A percentile compares a stretch with the other conserved stretches of the same genome.
These are phyloP conservation scores for Cynaeus angustus DNA, from an alignment of 2,888 invertebrate genomes.

Conservation along the genomic window DNA sequence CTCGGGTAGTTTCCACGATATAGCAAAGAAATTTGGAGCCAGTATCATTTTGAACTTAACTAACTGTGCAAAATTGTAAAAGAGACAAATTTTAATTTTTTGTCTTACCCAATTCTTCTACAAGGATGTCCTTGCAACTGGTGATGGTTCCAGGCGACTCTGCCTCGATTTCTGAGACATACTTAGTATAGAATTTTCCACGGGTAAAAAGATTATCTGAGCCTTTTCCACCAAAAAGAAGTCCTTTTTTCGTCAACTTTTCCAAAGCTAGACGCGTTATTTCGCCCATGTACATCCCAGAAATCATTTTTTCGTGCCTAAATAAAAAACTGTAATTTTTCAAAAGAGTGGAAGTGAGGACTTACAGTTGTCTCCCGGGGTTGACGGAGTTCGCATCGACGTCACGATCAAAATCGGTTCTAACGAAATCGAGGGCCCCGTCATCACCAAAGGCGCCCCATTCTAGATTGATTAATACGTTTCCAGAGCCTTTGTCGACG, in stretches of 20 bases:
- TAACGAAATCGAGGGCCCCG: conserved; percentile 88
- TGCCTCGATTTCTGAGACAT: conserved; percentile 97
- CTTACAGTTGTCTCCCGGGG: conserved; percentile 87
- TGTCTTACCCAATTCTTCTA: conserved; percentile 92
- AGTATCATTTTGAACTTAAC: too few relatives aligned
- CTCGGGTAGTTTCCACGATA: too few relatives aligned
- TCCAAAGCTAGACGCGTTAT: conserved; percentile 89
- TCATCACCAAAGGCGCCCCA: conserved; percentile 99
- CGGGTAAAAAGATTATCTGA: conserved; percentile 85
- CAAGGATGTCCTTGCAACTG: conserved; percentile 86
- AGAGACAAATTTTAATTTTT: too few relatives aligned
- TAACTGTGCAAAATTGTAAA: too few relatives aligned
- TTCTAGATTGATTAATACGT: conserved; percentile 95
- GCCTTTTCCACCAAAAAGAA: conserved; percentile 89
- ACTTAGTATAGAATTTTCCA: conserved; percentile 96
- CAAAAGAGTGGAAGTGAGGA: conserved; percentile 30
- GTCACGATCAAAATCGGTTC: conserved; percentile 89
- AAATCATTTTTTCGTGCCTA: conserved; percentile 97
- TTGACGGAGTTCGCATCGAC: conserved; percentile 91
- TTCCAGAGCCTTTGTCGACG: conserved; percentile 76
- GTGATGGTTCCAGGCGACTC: conserved; percentile 86
- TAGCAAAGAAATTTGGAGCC: too few relatives aligned
- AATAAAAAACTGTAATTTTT: background rate
- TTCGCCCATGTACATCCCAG: conserved; percentile 99
- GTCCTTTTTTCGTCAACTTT: conserved; percentile 84